These are phyloP conservation scores for Strigamia maritima DNA, from an alignment of 2,888 invertebrate species.

Conservation along the genomic window DNA sequence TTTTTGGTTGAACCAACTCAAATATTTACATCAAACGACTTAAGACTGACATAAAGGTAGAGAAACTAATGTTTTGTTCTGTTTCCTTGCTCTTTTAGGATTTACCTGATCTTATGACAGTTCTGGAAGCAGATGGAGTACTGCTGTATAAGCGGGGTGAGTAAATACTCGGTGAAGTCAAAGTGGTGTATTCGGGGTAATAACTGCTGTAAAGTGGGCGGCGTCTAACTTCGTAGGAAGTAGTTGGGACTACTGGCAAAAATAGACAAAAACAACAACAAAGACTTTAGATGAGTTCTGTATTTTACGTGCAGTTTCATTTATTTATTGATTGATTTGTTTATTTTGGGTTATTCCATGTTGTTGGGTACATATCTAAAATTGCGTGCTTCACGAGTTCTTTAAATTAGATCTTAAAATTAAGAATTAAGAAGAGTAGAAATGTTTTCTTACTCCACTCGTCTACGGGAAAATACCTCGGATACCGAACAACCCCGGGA, in stretches of 20 bases:
- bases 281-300: neutral
- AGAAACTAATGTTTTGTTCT: no score
- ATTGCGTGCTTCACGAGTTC: no score
- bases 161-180: conserved; percentile 6
- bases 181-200: neutral
- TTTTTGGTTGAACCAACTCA: no score
- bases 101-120: neutral
- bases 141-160: neutral
- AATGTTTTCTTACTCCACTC: conserved; percentile 14
- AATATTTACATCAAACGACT: no score
- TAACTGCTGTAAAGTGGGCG: neutral
- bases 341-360: neutral
- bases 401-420: no score
- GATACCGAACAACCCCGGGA: conserved; percentile 6
- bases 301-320: no score
- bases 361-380: no score
- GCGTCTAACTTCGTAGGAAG: neutral
- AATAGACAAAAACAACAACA: neutral
- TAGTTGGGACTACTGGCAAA: neutral
- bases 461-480: conserved; percentile 16
- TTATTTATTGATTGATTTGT: neutral
- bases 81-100: no score
- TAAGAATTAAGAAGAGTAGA: neutral
- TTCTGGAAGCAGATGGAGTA: neutral
- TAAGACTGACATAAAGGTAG: no score